Conservation (phyloP, 2,113 vertebrate species). For the Forbesichthys agassizii region DNA sequence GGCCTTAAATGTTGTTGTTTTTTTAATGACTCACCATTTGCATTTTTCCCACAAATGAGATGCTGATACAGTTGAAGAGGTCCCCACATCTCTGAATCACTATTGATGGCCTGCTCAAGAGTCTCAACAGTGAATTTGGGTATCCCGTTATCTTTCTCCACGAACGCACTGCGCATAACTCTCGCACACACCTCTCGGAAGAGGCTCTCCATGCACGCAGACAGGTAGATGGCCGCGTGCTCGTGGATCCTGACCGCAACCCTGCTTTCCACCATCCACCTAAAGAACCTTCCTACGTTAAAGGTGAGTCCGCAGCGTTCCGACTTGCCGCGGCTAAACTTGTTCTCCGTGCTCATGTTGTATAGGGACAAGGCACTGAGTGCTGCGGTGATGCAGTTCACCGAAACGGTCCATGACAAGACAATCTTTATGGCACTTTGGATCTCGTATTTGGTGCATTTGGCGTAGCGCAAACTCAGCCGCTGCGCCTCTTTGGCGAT, state of each 20-base stretch:
- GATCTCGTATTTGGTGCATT: constrained; percentile 95
- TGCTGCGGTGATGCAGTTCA: constrained; percentile 86
- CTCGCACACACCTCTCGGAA: constrained; percentile 88
- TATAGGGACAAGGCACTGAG: constrained; percentile 92
- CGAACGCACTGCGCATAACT: constrained; percentile 75
- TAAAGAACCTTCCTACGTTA: constrained; percentile 94
- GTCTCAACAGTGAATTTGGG: constrained; percentile 86
- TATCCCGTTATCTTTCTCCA: constrained; percentile 79
- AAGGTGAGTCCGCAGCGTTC: constrained; percentile 90
- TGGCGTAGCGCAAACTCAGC: constrained; percentile 92
- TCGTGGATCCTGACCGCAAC: constrained; percentile 93
- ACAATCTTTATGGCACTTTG: constrained; percentile 93
- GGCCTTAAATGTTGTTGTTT: background rate
- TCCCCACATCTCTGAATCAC: constrained; percentile 92
- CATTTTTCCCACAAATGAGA: constrained; percentile 92
- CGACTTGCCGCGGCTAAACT: constrained; percentile 91
- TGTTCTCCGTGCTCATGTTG: constrained; percentile 96
- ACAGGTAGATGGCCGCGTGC: constrained; percentile 95
- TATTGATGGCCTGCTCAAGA: constrained; percentile 90
- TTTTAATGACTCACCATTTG: constrained; percentile 84
- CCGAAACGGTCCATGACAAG: constrained; percentile 88
- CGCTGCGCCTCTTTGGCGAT: constrained; percentile 92
- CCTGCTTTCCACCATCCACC: constrained; percentile 96
- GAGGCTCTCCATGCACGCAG: constrained; percentile 90
- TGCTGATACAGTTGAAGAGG: constrained; percentile 88